Base-by-base conservation (phyloP, 2,888 invertebrate species). In the Eulithis prunata region DNA sequence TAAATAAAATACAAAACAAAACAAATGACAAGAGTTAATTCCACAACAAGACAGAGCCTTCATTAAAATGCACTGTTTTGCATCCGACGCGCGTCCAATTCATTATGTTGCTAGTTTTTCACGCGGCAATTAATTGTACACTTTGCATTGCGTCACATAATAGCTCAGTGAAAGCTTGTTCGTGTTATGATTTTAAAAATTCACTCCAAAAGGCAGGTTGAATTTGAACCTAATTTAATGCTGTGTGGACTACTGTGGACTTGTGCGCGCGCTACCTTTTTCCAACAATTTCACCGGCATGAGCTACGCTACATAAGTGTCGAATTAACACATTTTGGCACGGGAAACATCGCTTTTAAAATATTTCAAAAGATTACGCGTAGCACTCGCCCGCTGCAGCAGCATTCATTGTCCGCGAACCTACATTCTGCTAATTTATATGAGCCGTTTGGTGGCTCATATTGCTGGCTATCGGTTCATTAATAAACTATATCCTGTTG, bases 301-400 rank as follows among this genome's bases (percentile, higher is more conserved):
- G 73, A 77, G 76, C 73, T 75, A 69, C 76, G 80, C 79, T 81
- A 81, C 80, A 74, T 80, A 82, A 83, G 82, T 82, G 84, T 77
- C 69, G 82, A 84, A 86, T 87, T 86, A 88, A 86, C 85, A 84
- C 80, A 84, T 87, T 86, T 88, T 87, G 85, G 86, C 86, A 86
- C 83, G 72, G 77, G 73, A 79, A 79, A 80, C 79, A 79, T 79
- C 71, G 83, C 77, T 82, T 87, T 85, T 81, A 82, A 81, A 83
- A 84, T 85, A 84, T 85, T 81, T 83, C 83, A 79, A 81, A 87
- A 86, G 80, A 85, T 85, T 81, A 82, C 83, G 77, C 76, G 78
- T 74, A 78, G 75, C 73, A 72, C 75, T 78, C 77, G 79, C 78
- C 81, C 72, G 77, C 73, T 79, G 80, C 80, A 78, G 74, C 76